Percentiles rank a stretch among this genome's conserved stretches.
These are phyloP conservation scores for Melanargia galathea DNA, from an alignment of 2,888 invertebrate genomes.

Conservation along the genomic window DNA sequence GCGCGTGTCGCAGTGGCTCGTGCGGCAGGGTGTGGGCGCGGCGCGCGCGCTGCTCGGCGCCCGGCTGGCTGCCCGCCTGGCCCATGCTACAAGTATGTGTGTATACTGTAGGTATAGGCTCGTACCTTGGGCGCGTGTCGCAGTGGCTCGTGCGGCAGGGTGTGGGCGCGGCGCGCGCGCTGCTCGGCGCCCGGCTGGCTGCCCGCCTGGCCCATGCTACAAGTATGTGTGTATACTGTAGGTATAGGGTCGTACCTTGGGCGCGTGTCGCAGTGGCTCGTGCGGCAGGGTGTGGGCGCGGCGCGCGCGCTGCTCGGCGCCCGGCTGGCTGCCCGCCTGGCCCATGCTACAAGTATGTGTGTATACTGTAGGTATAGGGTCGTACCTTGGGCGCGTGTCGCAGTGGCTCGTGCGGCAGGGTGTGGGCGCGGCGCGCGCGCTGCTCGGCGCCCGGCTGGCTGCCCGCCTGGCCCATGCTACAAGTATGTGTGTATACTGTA, in stretches of 20 bases:
- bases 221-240: no score
- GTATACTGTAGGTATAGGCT: no score
- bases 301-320: constrained; percentile 56
- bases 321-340: constrained; percentile 75
- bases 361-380: no score
- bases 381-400: constrained; percentile 74
- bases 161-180: constrained; percentile 63
- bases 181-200: constrained; percentile 65
- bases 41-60: constrained; percentile 56
- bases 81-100: no score
- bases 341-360: no score
- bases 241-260: no score
- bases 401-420: constrained; percentile 72
- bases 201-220: no score
- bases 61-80: constrained; percentile 75
- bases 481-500: no score
- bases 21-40: constrained; percentile 72
- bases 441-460: constrained; percentile 65
- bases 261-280: constrained; percentile 69
- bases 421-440: constrained; percentile 63
- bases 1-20: constrained; percentile 69
- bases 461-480: no score
- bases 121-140: constrained; percentile 74
- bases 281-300: constrained; percentile 72
- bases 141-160: constrained; percentile 72